Percentiles rank a stretch among this genome's conserved stretches.
These are phyloP conservation scores for Sinopyrophorus schimmeli DNA, from an alignment of 2,888 invertebrate species.

Conservation along the genomic window DNA sequence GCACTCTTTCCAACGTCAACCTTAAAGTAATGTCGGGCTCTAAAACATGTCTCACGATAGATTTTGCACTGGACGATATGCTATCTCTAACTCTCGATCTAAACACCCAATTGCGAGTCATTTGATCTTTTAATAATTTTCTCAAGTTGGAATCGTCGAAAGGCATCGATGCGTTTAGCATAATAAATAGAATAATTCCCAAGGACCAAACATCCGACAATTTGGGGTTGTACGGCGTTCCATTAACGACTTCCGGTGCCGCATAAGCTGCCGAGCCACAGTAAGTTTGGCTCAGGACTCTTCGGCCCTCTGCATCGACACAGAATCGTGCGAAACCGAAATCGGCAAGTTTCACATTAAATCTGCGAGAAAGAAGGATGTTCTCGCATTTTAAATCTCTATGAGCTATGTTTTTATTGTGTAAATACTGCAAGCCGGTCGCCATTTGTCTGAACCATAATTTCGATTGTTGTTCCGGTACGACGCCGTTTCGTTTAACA, in stretches of 20 bases:
- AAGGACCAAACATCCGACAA: slow-evolving; percentile 92
- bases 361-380: slow-evolving; percentile 77
- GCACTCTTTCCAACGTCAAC: slow-evolving; percentile 72
- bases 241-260: slow-evolving; percentile 91
- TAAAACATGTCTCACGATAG: slow-evolving; percentile 76
- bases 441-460: slow-evolving; percentile 87
- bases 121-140: slow-evolving; percentile 82
- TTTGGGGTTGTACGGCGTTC: slow-evolving; percentile 86
- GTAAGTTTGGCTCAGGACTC: slow-evolving; percentile 85
- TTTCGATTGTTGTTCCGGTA: slow-evolving; percentile 78
- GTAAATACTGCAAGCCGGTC: slow-evolving; percentile 80
- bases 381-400: slow-evolving; percentile 95
- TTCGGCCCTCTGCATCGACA: slow-evolving; percentile 69
- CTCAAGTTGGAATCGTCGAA: slow-evolving; percentile 86
- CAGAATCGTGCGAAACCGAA: slow-evolving; percentile 92
- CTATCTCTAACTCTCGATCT: slow-evolving; percentile 69
- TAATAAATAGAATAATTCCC: slow-evolving; percentile 89
- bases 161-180: slow-evolving; percentile 93
- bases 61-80: slow-evolving; percentile 72
- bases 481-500: slow-evolving; percentile 75
- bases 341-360: slow-evolving; percentile 90
- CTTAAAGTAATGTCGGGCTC: slow-evolving; percentile 83
- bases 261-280: slow-evolving; percentile 98
- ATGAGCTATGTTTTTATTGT: slow-evolving; percentile 83
- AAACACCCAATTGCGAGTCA: slow-evolving; percentile 78